phyloP scores from a whole-genome alignment of 2,113 vertebrate genomes.

The Bos javanicus region DNA sequence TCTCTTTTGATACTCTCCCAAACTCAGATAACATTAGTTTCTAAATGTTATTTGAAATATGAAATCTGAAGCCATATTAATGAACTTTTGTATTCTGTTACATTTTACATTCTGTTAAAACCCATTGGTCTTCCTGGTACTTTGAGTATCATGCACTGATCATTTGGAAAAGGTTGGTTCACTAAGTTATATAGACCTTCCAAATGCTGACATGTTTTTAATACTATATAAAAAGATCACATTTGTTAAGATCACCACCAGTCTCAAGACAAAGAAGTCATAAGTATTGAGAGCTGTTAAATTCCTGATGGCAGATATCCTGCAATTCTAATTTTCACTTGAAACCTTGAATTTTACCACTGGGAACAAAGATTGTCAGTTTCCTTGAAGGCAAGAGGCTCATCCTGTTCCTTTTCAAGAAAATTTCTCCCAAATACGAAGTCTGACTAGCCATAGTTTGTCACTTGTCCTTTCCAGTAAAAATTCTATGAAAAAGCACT shows the following conservation, averaged over 20 bases:
- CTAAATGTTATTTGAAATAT: not conserved
- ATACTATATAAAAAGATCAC: not conserved
- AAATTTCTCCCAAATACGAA: not conserved
- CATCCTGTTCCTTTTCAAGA: not conserved
- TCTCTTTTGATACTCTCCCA: not conserved
- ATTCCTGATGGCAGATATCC: not conserved
- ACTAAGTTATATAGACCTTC: not conserved
- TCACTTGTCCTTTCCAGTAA: not conserved
- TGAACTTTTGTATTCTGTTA: not conserved
- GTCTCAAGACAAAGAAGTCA: not conserved
- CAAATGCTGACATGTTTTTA: not conserved
- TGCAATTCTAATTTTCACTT: not conserved
- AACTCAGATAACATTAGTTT: not conserved
- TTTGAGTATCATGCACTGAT: not conserved
- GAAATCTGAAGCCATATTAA: not conserved
- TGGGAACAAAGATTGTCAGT: not conserved
- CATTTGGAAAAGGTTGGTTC: not conserved
- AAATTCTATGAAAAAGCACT: not conserved
- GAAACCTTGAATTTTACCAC: not conserved
- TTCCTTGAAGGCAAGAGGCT: not conserved
- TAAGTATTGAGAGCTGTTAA: not conserved
- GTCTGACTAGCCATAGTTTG: not conserved
- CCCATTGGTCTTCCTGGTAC: not conserved
- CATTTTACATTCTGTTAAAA: not conserved
- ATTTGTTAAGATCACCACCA: not conserved